Evolutionary conservation across 37 sponge, comb jelly and placozoan genomes (phyloP), one percentile per base, ranked within the genome.

Genomic region (Halichondria panicea): DNA sequence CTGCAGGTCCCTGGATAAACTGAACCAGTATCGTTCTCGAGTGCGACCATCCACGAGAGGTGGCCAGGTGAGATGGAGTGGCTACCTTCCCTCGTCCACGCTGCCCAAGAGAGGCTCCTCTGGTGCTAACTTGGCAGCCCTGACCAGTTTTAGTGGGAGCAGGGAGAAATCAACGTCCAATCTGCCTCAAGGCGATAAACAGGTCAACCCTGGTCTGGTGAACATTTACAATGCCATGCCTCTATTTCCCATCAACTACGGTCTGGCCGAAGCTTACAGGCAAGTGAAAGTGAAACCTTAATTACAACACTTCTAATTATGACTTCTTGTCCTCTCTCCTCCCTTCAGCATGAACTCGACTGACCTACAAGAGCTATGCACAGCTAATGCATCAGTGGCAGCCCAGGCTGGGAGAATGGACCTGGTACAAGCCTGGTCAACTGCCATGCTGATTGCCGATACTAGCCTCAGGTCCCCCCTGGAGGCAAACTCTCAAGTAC

Each of bases 361-460:
- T 8, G 70, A 72, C 52, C 67, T 91, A 0, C 57, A 33, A 32
- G 83, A 81, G 27, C 46, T 86, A 24, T 91, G 91, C 58, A 15
- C 66, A 24, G 33, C 45, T 35, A 85, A 91, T 77, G 87, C 78
- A 19, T 52, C 72, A 12, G 62, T 67, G 19, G 82, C 91, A 28
- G 55, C 68, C 9, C 44, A 70, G n/a, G 24, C 18, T 55, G 75
- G 62, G 11, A 46, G 91, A 39, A 9, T 57, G 19, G 91, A 91
- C 48, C 82, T 91, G 32, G 87, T 91, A 27, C 71, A 86, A 70
- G 68, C 87, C 0, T 91, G 87, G 87, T 81, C 91, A 27, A 31
- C 71, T 4, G 78, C 76, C 3, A 71, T 75, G 3, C 70, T 82
- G 42, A 74, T 91, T 38, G 78, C 83, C 38, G 66, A 44, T 24